Evolutionary conservation across 1,140 invertebrate genomes (phyloP), one percentile per base, ranked within the genome.

Genomic region (Cherax quadricarinatus): DNA sequence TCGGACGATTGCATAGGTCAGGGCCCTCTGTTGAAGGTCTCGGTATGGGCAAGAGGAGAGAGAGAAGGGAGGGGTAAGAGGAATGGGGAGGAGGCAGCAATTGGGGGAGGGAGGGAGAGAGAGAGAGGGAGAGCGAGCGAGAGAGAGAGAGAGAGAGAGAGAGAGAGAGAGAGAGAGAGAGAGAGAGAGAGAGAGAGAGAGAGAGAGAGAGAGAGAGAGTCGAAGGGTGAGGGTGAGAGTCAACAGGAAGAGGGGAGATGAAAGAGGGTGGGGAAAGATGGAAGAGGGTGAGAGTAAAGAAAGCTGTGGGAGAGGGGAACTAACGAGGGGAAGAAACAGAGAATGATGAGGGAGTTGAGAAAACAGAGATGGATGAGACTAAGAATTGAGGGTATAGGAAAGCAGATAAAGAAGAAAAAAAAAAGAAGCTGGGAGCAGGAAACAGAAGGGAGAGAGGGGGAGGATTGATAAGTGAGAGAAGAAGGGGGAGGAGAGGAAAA

Each of bases 1-100:
- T 57, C 84, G 48, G 84, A 60, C 84, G 84, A 86, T 86, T 86
- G 84, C 84, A 85, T 49, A 49, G 84, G 84, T 86, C 62, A 62
- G 30, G 5, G 48, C 4, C 53, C 48, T 81, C 49, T 81, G 48
- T 18, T 9, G 48, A n/a, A 81, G 48, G 48, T 6, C 21, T 80
- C 48, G 4, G 30, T 21, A 30, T 21, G 5, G 48, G n/a, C 48
- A 51, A 30, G 41, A 30, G 18, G 48, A 51, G 48, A 51, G 80
- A 51, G 48, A 51, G 16, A 18, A 24, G 21, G 21, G 18, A 5
- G 10, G 80, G 18, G 57, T 10, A 51, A 53, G 14, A 75, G 70
- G n/a, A 14, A 49, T 18, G 51, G 41, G 12, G 57, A 10, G 21
- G 78, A 41, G 10, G 78, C 14, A 70, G 30, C 30, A 41, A 70